Evolutionary conservation across 2,797 vertebrate genomes (phyloP).

Genomic region (Dermochelys coriacea): DNA sequence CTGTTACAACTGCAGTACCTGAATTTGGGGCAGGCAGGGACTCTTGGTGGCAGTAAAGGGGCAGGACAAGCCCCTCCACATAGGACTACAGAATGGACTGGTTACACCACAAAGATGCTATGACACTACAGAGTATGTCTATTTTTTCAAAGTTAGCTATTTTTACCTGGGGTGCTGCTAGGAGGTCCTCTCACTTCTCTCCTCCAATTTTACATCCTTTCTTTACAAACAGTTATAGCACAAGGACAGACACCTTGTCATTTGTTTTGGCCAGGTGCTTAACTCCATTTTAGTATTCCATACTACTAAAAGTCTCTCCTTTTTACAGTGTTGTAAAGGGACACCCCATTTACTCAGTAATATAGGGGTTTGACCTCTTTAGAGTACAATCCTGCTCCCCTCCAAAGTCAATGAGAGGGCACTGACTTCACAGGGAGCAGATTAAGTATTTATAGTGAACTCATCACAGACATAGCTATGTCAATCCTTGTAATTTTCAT

Average conservation of each 20-base stretch:
- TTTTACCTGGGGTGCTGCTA: background rate
- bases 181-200: background rate
- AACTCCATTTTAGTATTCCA: background rate
- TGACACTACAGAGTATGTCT: background rate
- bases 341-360: background rate
- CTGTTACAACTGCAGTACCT: background rate
- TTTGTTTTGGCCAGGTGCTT: background rate
- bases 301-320: background rate
- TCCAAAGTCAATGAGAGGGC: background rate
- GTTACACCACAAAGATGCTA: background rate
- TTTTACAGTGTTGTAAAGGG: background rate
- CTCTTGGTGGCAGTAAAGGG: background rate
- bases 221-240: background rate
- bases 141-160: background rate
- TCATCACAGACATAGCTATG: background rate
- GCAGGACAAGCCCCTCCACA: background rate
- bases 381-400: background rate
- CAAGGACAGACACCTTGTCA: background rate
- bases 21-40: background rate
- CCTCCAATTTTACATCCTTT: background rate
- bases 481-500: background rate
- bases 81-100: background rate
- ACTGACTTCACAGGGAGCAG: background rate
- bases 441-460: background rate
- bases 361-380: background rate